Evolutionary conservation across 2,113 vertebrate genomes (phyloP), one percentile per base, ranked within the genome.

Genomic region (Cyanistes caeruleus): DNA sequence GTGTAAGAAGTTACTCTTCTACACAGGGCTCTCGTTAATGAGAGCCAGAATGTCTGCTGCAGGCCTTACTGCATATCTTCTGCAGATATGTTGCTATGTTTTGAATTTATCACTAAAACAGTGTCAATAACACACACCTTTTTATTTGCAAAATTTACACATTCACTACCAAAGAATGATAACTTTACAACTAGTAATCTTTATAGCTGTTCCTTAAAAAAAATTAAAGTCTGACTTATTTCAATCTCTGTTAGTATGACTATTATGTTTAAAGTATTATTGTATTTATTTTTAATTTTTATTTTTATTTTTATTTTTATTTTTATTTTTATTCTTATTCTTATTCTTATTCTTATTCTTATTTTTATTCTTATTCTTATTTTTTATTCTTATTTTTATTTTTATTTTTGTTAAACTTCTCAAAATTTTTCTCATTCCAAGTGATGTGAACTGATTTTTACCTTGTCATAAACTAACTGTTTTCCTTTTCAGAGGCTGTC

Each of bases 81-180:
- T 52, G 48, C 14, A 52, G 21, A 19, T 20, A n/a, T 13, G 12
- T 18, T 58, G 22, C 7, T 74, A 13, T 37, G 23, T 30, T 64
- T 68, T 46, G 22, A 21, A 55, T 83, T 60, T 41, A 31, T 46
- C 16, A 35, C 28, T 46, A n/a, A 81, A 68, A 12, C 4, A 68
- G 2, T 18, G 9, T 23, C 59, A 68, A 11, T 35, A 53, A 39
- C 16, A n/a, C 16, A 28, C 10, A 20, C 4, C 3, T 33, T 11
- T 65, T 75, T 56, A 37, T 27, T 65, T 52, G 15, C 23, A 65
- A 27, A 44, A 68, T 52, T 68, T 76, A 31, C 22, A 21, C 2
- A 22, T 10, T 9, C 2, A 1, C 9, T 22, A 7, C 4, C 1
- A 44, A 53, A 23, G 5, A 53, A 35, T 23, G 11, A 49, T 41